Conservation (phyloP, 1,140 invertebrate genomes). For the Ladona fulva region DNA sequence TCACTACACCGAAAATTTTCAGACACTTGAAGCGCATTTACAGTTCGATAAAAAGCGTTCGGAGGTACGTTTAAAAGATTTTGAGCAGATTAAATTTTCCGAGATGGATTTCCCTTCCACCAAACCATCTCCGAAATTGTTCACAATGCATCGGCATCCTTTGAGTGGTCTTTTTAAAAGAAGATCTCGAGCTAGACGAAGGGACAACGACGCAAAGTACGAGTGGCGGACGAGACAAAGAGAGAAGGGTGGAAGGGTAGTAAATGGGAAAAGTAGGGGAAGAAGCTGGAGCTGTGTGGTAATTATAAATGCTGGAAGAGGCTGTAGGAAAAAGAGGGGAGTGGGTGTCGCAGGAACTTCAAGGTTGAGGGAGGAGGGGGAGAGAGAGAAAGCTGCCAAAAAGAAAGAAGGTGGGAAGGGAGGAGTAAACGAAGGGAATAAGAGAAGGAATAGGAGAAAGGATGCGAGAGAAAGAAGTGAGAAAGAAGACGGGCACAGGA, state of each 20-base stretch:
- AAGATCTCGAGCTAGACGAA: background rate
- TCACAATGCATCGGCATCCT: too few species aligned
- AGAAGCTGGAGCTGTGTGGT: background rate
- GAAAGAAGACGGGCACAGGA: background rate
- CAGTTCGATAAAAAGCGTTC: too few species aligned
- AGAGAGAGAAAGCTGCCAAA: background rate
- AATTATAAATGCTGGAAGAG: constrained; percentile 10
- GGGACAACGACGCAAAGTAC: background rate
- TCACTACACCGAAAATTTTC: too few species aligned
- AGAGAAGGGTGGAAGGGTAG: background rate
- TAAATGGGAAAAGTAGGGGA: background rate
- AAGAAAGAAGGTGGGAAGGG: background rate
- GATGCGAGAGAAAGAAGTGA: background rate
- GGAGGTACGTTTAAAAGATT: too few species aligned
- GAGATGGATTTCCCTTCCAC: too few species aligned
- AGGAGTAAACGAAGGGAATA: background rate
- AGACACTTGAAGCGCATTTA: too few species aligned
- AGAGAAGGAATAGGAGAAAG: background rate
- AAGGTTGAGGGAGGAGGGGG: background rate
- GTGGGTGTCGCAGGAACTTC: background rate
- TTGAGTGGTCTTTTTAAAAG: background rate
- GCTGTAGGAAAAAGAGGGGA: background rate
- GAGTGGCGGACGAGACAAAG: background rate
- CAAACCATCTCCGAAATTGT: too few species aligned
- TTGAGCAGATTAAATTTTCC: too few species aligned